These are phyloP conservation scores for Patella ulyssiponensis DNA, from an alignment of 2,888 invertebrate genomes.

Conservation along the genomic window DNA sequence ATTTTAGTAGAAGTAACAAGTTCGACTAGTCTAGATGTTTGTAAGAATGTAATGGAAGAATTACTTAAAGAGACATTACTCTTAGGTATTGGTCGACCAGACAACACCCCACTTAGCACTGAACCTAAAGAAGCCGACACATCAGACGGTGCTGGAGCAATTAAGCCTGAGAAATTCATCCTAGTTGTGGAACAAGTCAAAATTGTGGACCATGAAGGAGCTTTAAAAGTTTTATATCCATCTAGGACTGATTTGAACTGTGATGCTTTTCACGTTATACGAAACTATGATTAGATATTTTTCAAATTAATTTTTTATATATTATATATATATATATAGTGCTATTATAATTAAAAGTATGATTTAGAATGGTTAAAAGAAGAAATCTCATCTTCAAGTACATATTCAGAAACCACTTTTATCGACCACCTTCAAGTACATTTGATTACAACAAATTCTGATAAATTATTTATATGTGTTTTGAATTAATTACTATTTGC, in stretches of 20 bases:
- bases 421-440: too few relatives aligned
- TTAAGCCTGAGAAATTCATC: slow-evolving; percentile 41
- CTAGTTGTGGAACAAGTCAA: slow-evolving; percentile 79
- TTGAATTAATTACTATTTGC: too few relatives aligned
- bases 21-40: slow-evolving; percentile 78
- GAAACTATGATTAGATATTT: slow-evolving; percentile 36
- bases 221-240: slow-evolving; percentile 84
- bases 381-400: too few relatives aligned
- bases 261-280: slow-evolving; percentile 51
- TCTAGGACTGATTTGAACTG: slow-evolving; percentile 80
- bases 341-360: too few relatives aligned
- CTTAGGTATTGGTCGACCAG: slow-evolving; percentile 57
- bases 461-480: too few relatives aligned
- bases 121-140: slow-evolving; percentile 37
- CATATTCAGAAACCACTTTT: too few relatives aligned
- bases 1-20: slow-evolving; percentile 86
- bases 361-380: too few relatives aligned
- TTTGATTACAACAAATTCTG: too few relatives aligned
- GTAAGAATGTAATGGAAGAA: slow-evolving; percentile 80
- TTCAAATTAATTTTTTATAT: too few relatives aligned
- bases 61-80: slow-evolving; percentile 79
- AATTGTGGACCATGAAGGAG: slow-evolving; percentile 80
- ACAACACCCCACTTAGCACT: slow-evolving; percentile 39
- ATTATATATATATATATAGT: too few relatives aligned
- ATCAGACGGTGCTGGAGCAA: slow-evolving; percentile 45